phyloP scores from a whole-genome alignment of 2,888 invertebrate species.

The Punctoribates punctum region DNA sequence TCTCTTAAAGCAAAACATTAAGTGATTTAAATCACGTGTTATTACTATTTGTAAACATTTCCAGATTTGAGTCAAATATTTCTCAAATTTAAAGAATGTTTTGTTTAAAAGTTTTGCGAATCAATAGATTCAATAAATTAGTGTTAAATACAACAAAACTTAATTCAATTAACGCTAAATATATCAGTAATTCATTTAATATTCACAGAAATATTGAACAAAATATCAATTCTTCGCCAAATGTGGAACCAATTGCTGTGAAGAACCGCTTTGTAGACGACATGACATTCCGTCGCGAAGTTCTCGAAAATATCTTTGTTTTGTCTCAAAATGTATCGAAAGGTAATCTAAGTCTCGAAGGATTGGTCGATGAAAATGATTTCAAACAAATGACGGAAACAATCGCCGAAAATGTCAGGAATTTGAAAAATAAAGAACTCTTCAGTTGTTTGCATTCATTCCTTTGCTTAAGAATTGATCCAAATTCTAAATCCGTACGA shows the following conservation, averaged over 20 bases:
- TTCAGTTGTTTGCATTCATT: conserved; percentile 35
- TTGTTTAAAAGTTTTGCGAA: background rate
- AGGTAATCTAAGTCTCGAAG: background rate
- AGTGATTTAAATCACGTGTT: too few relatives aligned
- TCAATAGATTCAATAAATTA: background rate
- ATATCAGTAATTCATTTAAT: background rate
- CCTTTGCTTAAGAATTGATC: conserved; percentile 25
- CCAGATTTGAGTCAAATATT: too few relatives aligned
- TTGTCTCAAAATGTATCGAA: background rate
- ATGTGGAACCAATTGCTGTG: background rate
- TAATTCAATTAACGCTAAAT: background rate
- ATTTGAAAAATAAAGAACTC: background rate
- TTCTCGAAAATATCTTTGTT: conserved; percentile 5
- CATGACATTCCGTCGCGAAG: background rate
- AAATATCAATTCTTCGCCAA: background rate
- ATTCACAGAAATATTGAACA: background rate
- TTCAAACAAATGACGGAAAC: background rate
- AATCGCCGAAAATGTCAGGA: background rate
- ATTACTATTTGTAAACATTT: too few relatives aligned
- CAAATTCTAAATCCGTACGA: conserved; percentile 7
- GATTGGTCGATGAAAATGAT: conserved; percentile 10
- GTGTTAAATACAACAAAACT: background rate
- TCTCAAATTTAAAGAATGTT: background rate
- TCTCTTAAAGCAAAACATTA: too few relatives aligned
- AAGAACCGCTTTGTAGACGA: too few relatives aligned